phyloP scores from a whole-genome alignment of 64 coral and sea anemone genomes.

The Montipora capricornis region DNA sequence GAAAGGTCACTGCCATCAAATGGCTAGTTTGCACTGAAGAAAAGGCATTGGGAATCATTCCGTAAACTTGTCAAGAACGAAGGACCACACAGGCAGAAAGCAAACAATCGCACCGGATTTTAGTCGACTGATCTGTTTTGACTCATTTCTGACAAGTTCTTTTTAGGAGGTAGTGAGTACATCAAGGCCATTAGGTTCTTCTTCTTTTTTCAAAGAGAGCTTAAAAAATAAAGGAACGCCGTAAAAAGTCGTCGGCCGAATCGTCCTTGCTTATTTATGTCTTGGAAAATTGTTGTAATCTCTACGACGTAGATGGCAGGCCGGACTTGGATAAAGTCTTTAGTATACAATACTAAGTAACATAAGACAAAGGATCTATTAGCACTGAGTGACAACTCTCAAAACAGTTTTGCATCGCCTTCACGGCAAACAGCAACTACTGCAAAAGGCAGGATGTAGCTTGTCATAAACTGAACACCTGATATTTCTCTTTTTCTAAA shows the following conservation, averaged over 20 bases:
- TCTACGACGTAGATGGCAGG: background rate
- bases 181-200: background rate
- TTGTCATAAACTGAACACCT: too few species aligned
- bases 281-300: background rate
- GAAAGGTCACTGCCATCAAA: background rate
- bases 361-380: background rate
- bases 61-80: background rate
- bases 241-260: background rate
- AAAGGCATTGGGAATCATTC: background rate
- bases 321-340: background rate
- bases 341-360: too few species aligned
- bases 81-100: slow-evolving; percentile 6
- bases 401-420: too few species aligned
- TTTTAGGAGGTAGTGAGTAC: background rate
- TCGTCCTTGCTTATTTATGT: background rate
- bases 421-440: too few species aligned
- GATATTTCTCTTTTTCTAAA: too few species aligned
- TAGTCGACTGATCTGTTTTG: background rate
- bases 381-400: background rate
- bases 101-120: background rate
- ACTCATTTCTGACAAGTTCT: background rate
- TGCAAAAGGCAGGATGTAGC: too few species aligned
- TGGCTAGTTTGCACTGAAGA: background rate
- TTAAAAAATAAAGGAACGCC: background rate
- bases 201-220: background rate